Evolutionary conservation across 2,888 invertebrate species (phyloP).

Genomic region (Allacma fusca): DNA sequence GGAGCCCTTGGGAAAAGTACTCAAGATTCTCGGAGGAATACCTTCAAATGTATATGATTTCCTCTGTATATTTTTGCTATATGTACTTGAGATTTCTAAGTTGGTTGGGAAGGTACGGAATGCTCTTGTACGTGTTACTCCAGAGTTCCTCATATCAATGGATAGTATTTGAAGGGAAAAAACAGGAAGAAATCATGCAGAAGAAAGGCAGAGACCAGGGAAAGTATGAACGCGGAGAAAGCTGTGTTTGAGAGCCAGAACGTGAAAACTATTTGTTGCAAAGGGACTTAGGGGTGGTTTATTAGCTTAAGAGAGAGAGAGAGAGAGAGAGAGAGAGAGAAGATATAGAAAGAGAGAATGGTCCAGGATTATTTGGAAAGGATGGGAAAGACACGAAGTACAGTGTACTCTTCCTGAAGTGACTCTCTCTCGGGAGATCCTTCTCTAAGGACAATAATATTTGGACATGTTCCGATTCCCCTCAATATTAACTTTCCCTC

Average conservation of each 20-base stretch:
- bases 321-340: not conserved
- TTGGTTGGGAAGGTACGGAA: too few relatives aligned
- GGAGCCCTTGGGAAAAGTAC: not conserved
- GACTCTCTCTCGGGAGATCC: too few relatives aligned
- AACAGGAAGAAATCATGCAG: not conserved
- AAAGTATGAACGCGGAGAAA: constrained; percentile 1
- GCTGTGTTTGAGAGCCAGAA: not conserved
- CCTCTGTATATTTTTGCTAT: too few relatives aligned
- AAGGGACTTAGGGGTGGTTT: constrained; percentile 3
- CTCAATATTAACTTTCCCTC: too few relatives aligned
- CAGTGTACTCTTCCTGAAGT: too few relatives aligned
- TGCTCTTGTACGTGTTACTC: too few relatives aligned
- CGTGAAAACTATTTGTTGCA: constrained; percentile 23
- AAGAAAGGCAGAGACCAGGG: not conserved
- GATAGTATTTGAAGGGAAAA: not conserved
- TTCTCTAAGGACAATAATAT: too few relatives aligned
- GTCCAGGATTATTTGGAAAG: not conserved
- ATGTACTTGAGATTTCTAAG: too few relatives aligned
- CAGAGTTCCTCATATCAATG: not conserved
- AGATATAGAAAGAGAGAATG: not conserved
- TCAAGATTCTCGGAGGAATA: not conserved
- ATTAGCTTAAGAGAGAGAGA: constrained; percentile 25
- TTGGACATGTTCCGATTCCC: too few relatives aligned
- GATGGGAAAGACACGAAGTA: too few relatives aligned
- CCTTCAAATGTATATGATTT: too few relatives aligned